phyloP scores from a whole-genome alignment of 1,140 invertebrate genomes.

The Heliconius nattereri region DNA sequence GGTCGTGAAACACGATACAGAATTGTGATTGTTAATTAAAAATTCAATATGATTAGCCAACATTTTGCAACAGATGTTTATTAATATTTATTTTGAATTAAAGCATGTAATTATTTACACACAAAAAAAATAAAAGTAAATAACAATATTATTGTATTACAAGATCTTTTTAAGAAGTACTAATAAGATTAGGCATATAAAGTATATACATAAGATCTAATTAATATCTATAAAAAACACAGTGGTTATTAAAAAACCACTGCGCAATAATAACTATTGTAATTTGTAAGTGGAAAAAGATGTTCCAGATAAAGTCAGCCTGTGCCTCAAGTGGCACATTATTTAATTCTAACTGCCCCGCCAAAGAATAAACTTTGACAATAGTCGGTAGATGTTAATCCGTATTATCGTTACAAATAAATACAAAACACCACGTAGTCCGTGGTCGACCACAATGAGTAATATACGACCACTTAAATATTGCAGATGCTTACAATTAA shows the following conservation, averaged over 20 bases:
- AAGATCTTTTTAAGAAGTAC: no score
- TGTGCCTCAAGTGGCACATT: slow-evolving; percentile 57
- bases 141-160: no score
- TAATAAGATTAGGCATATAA: no score
- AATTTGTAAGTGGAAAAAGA: neutral
- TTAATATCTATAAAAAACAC: neutral
- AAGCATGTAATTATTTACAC: no score
- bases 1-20: slow-evolving; percentile 52
- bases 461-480: neutral
- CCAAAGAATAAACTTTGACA: slow-evolving; percentile 1
- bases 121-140: no score
- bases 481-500: slow-evolving; percentile 15
- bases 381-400: slow-evolving; percentile 5
- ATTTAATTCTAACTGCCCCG: slow-evolving; percentile 48
- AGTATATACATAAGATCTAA: no score
- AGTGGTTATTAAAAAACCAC: neutral
- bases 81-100: no score
- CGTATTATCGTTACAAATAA: slow-evolving; percentile 14
- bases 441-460: slow-evolving; percentile 9
- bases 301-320: neutral
- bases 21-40: slow-evolving; percentile 30
- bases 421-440: slow-evolving; percentile 4
- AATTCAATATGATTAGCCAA: neutral
- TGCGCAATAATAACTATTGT: neutral
- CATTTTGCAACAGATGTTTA: neutral